phyloP scores from a whole-genome alignment of 2,797 vertebrate species.

The Ambastaia sidthimunki region DNA sequence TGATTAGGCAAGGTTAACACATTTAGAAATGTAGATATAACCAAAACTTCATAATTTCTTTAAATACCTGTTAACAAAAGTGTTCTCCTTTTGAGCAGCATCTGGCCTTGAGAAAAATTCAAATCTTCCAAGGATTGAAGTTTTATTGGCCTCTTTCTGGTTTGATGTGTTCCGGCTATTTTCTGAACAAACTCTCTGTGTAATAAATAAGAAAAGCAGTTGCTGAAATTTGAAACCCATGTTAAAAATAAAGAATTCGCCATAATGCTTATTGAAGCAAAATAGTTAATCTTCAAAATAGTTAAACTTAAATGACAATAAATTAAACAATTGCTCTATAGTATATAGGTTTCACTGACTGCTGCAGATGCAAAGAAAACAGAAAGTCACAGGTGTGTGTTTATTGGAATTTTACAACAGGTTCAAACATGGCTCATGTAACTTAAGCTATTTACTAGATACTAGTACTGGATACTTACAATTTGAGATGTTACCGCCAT shows the following conservation, averaged over 20 bases:
- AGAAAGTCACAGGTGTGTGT: too few species aligned
- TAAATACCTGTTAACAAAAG: conserved; percentile 66
- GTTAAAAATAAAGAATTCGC: background rate
- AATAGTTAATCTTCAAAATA: background rate
- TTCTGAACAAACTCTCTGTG: conserved; percentile 54
- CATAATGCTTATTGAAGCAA: background rate
- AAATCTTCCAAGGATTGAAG: conserved; percentile 61
- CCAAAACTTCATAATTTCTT: conserved; percentile 3
- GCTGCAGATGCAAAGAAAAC: too few species aligned
- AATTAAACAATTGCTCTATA: too few species aligned
- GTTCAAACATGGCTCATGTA: too few species aligned
- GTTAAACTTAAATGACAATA: too few species aligned
- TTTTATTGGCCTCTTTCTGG: conserved; percentile 56
- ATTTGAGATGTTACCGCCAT: background rate
- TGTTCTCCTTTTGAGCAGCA: conserved; percentile 29
- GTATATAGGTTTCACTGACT: too few species aligned
- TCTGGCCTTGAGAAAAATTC: conserved; percentile 78
- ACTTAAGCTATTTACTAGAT: too few species aligned
- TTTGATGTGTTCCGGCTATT: conserved; percentile 59
- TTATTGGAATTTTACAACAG: too few species aligned
- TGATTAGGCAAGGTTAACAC: conserved; percentile 12
- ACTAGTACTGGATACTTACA: too few species aligned
- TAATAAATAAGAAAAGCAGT: conserved; percentile 12
- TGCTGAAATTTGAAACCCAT: background rate
- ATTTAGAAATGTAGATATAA: background rate